These are phyloP conservation scores for Campopleginae sp. DNA, from an alignment of 2,888 invertebrate species.

Conservation along the genomic window DNA sequence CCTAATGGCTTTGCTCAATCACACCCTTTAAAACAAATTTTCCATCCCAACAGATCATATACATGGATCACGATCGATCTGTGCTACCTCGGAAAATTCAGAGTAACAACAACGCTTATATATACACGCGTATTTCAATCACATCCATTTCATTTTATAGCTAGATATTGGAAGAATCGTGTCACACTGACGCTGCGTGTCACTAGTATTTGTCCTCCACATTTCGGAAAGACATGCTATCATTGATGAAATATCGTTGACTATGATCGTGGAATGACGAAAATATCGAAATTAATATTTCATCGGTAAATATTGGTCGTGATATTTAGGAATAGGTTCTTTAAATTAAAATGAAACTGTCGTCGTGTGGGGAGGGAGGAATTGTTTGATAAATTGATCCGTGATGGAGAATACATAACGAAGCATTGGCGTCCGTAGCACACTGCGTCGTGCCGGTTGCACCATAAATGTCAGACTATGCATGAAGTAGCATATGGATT, in stretches of 20 bases:
- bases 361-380: slow-evolving; percentile 31
- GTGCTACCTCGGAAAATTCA: not conserved
- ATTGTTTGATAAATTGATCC: slow-evolving; percentile 63
- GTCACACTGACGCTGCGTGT: not conserved
- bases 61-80: not conserved
- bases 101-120: not conserved
- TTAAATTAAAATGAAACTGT: slow-evolving; percentile 16
- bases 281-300: not conserved
- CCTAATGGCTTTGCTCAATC: not conserved
- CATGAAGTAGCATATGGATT: slow-evolving; percentile 60
- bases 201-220: not conserved
- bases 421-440: slow-evolving; percentile 27
- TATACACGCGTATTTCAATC: not conserved
- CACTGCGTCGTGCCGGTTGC: slow-evolving; percentile 50
- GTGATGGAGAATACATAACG: slow-evolving; percentile 54
- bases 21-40: slow-evolving; percentile 8
- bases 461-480: slow-evolving; percentile 68
- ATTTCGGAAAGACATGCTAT: not conserved
- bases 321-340: no score
- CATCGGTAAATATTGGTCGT: no score
- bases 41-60: slow-evolving; percentile 2
- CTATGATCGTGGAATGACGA: not conserved
- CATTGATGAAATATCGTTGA: not conserved
- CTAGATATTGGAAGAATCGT: not conserved
- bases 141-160: not conserved